These are phyloP conservation scores for Drosophila kuntzei DNA, from an alignment of 2,888 invertebrate genomes.

Conservation along the genomic window DNA sequence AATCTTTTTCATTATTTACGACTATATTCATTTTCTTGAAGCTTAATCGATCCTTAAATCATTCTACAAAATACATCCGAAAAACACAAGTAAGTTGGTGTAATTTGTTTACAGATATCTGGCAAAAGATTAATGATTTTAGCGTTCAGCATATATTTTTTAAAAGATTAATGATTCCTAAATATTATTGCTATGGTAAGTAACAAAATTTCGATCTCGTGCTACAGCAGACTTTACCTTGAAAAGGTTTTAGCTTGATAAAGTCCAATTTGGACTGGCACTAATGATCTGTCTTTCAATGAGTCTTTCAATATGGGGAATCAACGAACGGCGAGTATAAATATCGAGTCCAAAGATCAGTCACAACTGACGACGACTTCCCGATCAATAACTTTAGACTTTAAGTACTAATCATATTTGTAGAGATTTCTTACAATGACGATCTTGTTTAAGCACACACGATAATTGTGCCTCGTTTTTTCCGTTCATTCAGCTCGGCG, in stretches of 20 bases:
- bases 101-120: background rate
- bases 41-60: constrained; percentile 6
- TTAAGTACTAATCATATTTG: constrained; percentile 11
- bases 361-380: constrained; percentile 2
- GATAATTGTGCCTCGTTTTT: background rate
- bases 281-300: constrained; percentile 6
- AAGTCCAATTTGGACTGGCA: constrained; percentile 6
- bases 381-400: constrained; percentile 3
- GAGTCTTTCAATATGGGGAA: constrained; percentile 1
- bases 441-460: background rate
- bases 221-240: constrained; percentile 3
- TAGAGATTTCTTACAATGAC: constrained; percentile 1
- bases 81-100: constrained; percentile 2
- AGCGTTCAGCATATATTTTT: background rate
- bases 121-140: constrained; percentile 10
- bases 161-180: constrained; percentile 29
- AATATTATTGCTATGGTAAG: background rate
- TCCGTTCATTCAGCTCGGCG: background rate
- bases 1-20: background rate
- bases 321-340: constrained; percentile 9
- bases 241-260: constrained; percentile 6
- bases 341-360: constrained; percentile 11
- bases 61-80: background rate
- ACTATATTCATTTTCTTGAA: background rate
- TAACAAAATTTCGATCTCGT: background rate